Evolutionary conservation across 2,113 vertebrate species (phyloP).

Genomic region (Picathartes gymnocephalus): DNA sequence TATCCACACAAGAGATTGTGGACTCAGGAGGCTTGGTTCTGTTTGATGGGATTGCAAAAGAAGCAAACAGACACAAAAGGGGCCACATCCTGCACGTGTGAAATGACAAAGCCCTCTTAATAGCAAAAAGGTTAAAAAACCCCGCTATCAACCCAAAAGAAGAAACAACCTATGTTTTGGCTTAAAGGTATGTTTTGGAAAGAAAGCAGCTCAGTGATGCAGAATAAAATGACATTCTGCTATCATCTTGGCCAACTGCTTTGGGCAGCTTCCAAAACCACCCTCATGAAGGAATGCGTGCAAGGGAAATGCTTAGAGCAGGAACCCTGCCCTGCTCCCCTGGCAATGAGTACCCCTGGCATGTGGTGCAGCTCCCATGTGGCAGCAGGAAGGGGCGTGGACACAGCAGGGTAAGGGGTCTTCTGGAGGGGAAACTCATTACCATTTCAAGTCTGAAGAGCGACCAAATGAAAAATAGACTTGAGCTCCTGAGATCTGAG

Average conservation of each 20-base stretch:
- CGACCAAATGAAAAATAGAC: neutral
- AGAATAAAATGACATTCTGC: neutral
- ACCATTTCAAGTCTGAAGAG: neutral
- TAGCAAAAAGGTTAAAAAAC: neutral
- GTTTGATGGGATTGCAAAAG: neutral
- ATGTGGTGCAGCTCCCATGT: neutral
- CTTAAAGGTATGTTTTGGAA: neutral
- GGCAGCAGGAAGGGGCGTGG: neutral
- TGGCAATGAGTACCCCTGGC: neutral
- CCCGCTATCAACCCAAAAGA: neutral
- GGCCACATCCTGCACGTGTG: neutral
- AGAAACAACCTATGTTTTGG: neutral
- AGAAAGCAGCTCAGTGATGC: neutral
- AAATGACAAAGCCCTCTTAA: neutral
- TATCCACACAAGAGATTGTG: fast-evolving
- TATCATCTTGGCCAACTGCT: neutral
- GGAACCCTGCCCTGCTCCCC: neutral
- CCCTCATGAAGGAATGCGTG: fast-evolving
- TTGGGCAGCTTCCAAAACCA: neutral
- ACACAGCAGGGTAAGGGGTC: neutral
- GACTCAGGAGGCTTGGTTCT: neutral
- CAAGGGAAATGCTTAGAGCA: neutral
- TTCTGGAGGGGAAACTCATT: neutral
- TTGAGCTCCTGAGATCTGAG: neutral
- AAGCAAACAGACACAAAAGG: neutral